Conservation (phyloP, 2,113 vertebrate genomes). For the Oryctolagus cuniculus region mOryCun1.1 NC_091445.1:73620001-73620500, state of each 20-base stretch:
- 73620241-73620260: neutral
- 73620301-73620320: neutral
- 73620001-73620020: neutral
- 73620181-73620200: neutral
- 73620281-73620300: neutral
- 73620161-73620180: neutral
- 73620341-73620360: neutral
- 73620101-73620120: neutral
- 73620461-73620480: neutral
- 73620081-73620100: neutral
- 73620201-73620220: neutral
- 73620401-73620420: neutral
- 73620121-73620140: neutral
- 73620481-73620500: neutral
- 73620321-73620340: neutral
- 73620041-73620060: neutral
- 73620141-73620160: neutral
- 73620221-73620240: slow-evolving; percentile 7
- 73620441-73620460: neutral
- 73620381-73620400: neutral
- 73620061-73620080: neutral
- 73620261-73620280: neutral
- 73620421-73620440: neutral
- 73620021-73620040: neutral
- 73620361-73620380: neutral